Conservation (phyloP, 2,797 vertebrate genomes). For the Emydoidea blandingii region DNA sequence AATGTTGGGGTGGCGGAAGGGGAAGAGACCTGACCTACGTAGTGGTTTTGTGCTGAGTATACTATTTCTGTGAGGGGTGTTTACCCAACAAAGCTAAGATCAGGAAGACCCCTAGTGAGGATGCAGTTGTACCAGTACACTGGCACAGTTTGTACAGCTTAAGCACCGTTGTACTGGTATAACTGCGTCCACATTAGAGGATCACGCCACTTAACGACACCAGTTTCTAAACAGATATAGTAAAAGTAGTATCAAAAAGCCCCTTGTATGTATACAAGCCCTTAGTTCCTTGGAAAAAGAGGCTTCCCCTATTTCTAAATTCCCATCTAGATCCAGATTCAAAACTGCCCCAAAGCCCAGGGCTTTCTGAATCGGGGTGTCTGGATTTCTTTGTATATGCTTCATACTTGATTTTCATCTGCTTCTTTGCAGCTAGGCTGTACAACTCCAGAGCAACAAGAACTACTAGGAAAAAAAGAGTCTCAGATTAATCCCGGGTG, state of each 20-base stretch:
- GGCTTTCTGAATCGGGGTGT: not conserved
- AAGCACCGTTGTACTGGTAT: not conserved
- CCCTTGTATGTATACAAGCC: not conserved
- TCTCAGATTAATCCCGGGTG: not conserved
- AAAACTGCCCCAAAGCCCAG: not conserved
- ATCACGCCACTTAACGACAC: not conserved
- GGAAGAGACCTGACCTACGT: not conserved
- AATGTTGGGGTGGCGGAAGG: not conserved
- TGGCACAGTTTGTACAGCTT: accelerated
- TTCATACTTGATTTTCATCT: not conserved
- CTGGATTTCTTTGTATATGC: not conserved
- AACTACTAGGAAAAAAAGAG: not conserved
- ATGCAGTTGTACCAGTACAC: not conserved
- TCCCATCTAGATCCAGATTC: not conserved
- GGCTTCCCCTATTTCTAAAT: not conserved
- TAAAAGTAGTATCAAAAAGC: not conserved
- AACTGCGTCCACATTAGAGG: accelerated
- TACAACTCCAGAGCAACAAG: not conserved
- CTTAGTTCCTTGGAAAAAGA: accelerated
- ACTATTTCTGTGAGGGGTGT: not conserved
- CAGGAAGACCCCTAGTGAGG: not conserved
- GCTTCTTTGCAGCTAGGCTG: not conserved
- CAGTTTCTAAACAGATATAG: not conserved
- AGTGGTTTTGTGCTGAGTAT: not conserved
- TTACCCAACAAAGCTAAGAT: not conserved